Evolutionary conservation across 2,888 invertebrate genomes (phyloP).

Genomic region (Andricus quercusramuli): DNA sequence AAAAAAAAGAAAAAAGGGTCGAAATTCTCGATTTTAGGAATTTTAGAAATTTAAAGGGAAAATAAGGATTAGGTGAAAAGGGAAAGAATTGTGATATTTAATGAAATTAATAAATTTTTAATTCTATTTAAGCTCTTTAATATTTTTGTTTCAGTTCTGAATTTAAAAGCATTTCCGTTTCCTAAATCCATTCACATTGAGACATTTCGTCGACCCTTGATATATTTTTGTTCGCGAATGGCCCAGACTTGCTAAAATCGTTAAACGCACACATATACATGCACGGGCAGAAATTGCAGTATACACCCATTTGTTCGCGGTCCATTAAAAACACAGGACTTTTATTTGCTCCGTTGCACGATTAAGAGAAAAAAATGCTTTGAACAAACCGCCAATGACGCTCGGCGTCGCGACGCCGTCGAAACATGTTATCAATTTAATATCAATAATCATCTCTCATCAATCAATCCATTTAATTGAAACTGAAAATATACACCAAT

Average conservation of each 20-base stretch:
- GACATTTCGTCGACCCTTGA: conserved; percentile 39
- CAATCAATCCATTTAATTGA: not conserved
- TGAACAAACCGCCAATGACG: not conserved
- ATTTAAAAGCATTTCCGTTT: conserved; percentile 8
- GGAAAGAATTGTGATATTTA: no score
- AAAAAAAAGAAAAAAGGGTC: no score
- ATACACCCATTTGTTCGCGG: conserved; percentile 65
- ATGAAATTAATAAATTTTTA: no score
- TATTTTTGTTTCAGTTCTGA: not conserved
- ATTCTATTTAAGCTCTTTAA: no score
- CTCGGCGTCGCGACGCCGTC: not conserved
- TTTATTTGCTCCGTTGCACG: conserved; percentile 62
- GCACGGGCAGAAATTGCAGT: conserved; percentile 24
- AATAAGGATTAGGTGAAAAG: no score
- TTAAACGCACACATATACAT: conserved; percentile 5
- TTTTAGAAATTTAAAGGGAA: no score
- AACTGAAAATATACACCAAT: not conserved
- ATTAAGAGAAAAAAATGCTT: not conserved
- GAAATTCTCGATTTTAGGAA: no score
- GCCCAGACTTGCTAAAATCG: conserved; percentile 45
- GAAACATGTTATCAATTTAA: not conserved
- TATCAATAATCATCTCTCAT: not conserved
- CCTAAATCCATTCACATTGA: conserved; percentile 41
- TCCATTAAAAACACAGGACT: conserved; percentile 70
- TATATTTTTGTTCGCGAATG: conserved; percentile 56